phyloP scores from a whole-genome alignment of 2,888 invertebrate genomes.

The Trissolcus japonicus region DNA sequence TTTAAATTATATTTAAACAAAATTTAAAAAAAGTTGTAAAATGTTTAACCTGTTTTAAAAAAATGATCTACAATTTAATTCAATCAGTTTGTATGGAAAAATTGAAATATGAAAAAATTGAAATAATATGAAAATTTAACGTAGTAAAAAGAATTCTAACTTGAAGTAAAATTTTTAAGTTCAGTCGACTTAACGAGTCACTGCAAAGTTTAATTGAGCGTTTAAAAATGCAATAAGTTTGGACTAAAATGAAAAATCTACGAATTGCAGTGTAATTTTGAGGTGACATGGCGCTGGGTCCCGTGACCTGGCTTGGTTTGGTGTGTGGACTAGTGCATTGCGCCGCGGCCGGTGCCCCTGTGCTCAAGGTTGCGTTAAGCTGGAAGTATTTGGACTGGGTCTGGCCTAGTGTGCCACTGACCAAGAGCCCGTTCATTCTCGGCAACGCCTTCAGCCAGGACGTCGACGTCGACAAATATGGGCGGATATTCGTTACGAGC shows the following conservation, averaged over 20 bases:
- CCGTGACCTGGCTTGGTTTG: conserved; percentile 46
- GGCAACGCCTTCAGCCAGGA: conserved; percentile 73
- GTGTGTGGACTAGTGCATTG: conserved; percentile 48
- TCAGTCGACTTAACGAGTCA: too few species aligned
- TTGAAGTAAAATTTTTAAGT: too few species aligned
- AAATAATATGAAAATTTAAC: too few species aligned
- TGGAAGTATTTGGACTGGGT: conserved; percentile 73
- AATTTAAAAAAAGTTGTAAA: not conserved
- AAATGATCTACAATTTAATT: too few species aligned
- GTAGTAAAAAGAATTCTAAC: too few species aligned
- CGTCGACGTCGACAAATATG: conserved; percentile 69
- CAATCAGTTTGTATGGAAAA: too few species aligned
- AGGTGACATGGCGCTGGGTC: conserved; percentile 56
- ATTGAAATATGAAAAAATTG: too few species aligned
- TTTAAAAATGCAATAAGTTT: conserved; percentile 2
- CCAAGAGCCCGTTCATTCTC: conserved; percentile 67
- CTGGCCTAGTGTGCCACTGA: conserved; percentile 64
- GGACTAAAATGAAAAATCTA: conserved; percentile 1
- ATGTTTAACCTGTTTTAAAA: too few species aligned
- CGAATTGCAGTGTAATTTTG: conserved; percentile 25
- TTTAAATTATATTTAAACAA: not conserved
- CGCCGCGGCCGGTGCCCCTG: conserved; percentile 34
- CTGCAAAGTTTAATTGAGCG: conserved; percentile 13
- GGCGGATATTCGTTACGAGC: conserved; percentile 73
- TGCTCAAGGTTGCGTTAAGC: conserved; percentile 65